A percentile compares a stretch with the other conserved stretches of the same genome.
These are phyloP conservation scores for Triops longicaudatus DNA, from an alignment of 1,140 invertebrate genomes.

Conservation along the genomic window DNA sequence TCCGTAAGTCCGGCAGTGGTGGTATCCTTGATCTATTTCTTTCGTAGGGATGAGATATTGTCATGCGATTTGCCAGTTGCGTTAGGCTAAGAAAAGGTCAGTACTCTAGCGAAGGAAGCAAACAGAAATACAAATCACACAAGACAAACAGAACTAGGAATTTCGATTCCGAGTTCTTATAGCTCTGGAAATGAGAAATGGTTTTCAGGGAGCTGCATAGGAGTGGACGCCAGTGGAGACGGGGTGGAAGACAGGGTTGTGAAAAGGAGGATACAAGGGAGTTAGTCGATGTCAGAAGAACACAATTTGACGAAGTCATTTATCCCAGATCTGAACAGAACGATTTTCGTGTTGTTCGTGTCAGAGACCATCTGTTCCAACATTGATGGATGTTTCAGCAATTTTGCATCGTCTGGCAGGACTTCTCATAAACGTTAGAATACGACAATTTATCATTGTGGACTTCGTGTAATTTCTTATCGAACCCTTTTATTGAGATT, in stretches of 20 bases:
- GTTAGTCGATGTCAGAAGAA: neutral
- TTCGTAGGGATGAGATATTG: neutral
- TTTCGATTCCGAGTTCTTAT: too few relatives aligned
- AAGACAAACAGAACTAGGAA: too few relatives aligned
- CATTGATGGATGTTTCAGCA: neutral
- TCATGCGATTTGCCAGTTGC: neutral
- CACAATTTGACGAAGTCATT: neutral
- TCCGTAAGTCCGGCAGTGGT: neutral
- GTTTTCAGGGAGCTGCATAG: too few relatives aligned
- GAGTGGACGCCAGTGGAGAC: too few relatives aligned
- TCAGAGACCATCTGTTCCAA: neutral
- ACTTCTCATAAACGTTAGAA: too few relatives aligned
- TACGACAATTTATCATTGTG: neutral
- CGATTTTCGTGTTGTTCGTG: neutral
- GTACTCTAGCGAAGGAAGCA: too few relatives aligned
- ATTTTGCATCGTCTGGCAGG: neutral
- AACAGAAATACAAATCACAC: too few relatives aligned
- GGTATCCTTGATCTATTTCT: neutral
- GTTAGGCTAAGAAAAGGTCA: neutral
- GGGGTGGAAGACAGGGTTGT: neutral
- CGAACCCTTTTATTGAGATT: too few relatives aligned
- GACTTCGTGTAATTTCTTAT: too few relatives aligned
- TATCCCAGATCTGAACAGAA: neutral
- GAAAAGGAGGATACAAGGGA: neutral
- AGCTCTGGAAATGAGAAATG: too few relatives aligned